Percentiles rank a stretch among this genome's conserved stretches.
These are phyloP conservation scores for Cyanistes caeruleus DNA, from an alignment of 2,113 vertebrate species.

Conservation along the genomic window DNA sequence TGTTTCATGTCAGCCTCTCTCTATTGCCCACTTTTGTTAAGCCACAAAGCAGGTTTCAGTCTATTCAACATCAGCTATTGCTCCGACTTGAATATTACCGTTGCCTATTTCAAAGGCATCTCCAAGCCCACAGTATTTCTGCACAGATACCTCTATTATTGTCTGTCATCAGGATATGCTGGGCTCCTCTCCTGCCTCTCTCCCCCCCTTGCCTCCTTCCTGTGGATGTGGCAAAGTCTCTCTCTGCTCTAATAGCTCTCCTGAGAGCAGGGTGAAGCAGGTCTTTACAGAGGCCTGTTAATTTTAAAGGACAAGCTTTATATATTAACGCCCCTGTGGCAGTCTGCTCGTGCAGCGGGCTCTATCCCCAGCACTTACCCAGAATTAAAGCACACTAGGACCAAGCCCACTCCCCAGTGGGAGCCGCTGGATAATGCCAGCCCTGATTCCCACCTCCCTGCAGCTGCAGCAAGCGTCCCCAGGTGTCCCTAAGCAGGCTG, in stretches of 20 bases:
- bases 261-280: constrained; percentile 67
- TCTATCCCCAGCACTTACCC: neutral
- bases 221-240: constrained; percentile 2
- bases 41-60: constrained; percentile 56
- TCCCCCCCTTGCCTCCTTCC: neutral
- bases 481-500: neutral
- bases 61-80: constrained; percentile 52
- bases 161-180: constrained; percentile 16
- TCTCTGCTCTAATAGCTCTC: constrained; percentile 75
- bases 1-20: constrained; percentile 53
- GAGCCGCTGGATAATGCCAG: neutral
- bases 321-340: constrained; percentile 15
- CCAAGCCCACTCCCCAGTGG: fast-evolving
- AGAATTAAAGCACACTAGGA: neutral
- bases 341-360: fast-evolving
- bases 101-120: constrained; percentile 68
- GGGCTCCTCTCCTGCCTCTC: neutral
- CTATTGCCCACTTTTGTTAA: constrained; percentile 68
- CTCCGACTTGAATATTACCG: constrained; percentile 24
- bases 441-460: neutral
- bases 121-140: constrained; percentile 63
- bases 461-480: neutral
- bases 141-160: constrained; percentile 52
- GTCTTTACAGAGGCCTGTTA: constrained; percentile 72
- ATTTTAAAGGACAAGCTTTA: constrained; percentile 72